Conservation (phyloP, 2,888 invertebrate species). For the Sepiola atlantica region DNA sequence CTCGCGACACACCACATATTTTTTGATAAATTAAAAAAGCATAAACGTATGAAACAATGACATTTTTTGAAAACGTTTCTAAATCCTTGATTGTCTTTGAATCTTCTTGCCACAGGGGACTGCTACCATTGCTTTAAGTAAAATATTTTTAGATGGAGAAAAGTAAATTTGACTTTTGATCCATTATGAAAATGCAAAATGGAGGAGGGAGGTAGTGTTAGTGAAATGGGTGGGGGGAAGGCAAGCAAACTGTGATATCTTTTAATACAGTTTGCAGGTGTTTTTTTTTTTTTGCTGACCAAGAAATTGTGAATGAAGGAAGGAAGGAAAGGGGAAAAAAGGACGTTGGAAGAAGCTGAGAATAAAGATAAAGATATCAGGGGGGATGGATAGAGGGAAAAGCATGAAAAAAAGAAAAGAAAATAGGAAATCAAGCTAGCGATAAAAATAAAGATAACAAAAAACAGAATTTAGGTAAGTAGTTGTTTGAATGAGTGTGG, state of each 20-base stretch:
- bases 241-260: neutral
- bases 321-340: neutral
- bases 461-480: neutral
- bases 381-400: neutral
- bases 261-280: neutral
- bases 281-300: neutral
- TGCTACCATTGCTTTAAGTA: neutral
- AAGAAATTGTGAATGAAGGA: neutral
- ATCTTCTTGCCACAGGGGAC: too few species aligned
- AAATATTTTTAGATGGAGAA: too few species aligned
- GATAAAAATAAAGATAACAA: too few species aligned
- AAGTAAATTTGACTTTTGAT: too few species aligned
- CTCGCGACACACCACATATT: too few species aligned
- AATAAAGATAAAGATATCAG: neutral
- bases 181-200: neutral
- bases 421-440: too few species aligned
- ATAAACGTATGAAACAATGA: too few species aligned
- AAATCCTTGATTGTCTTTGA: too few species aligned
- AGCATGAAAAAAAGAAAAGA: neutral
- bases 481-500: neutral
- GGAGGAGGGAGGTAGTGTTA: too few species aligned
- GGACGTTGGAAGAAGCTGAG: neutral
- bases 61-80: too few species aligned
- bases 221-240: neutral
- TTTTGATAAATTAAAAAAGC: too few species aligned